Evolutionary conservation across 2,113 vertebrate genomes (phyloP).

Genomic region (Athene noctua): DNA sequence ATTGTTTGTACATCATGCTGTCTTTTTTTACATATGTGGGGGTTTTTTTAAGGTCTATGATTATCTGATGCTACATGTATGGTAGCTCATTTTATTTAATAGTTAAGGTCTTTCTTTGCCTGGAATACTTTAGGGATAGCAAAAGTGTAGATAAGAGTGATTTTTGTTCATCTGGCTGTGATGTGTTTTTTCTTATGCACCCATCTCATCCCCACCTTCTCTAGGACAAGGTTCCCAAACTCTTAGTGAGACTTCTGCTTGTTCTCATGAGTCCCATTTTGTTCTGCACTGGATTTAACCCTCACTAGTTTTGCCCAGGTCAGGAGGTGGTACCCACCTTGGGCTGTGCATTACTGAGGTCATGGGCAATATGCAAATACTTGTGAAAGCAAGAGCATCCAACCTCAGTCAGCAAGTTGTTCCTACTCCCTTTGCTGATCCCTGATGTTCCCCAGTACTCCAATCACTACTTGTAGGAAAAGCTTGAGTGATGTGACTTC

Average conservation of each 20-base stretch:
- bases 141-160: fast-evolving
- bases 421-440: neutral
- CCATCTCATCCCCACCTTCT: neutral
- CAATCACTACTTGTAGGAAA: neutral
- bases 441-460: neutral
- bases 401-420: neutral
- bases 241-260: neutral
- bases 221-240: neutral
- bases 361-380: neutral
- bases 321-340: neutral
- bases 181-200: neutral
- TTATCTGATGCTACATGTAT: neutral
- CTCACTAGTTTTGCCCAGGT: neutral
- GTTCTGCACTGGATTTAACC: neutral
- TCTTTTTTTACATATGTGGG: neutral
- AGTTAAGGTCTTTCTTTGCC: neutral
- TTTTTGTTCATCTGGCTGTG: neutral
- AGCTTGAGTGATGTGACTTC: neutral
- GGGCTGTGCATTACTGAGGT: neutral
- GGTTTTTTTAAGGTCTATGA: neutral
- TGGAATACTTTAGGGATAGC: neutral
- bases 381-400: neutral
- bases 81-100: neutral
- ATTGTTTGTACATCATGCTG: neutral
- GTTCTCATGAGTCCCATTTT: neutral